Evolutionary conservation across 2,888 invertebrate species (phyloP), one percentile per base, ranked within the genome.

Genomic region (Epicampocera succincta): DNA sequence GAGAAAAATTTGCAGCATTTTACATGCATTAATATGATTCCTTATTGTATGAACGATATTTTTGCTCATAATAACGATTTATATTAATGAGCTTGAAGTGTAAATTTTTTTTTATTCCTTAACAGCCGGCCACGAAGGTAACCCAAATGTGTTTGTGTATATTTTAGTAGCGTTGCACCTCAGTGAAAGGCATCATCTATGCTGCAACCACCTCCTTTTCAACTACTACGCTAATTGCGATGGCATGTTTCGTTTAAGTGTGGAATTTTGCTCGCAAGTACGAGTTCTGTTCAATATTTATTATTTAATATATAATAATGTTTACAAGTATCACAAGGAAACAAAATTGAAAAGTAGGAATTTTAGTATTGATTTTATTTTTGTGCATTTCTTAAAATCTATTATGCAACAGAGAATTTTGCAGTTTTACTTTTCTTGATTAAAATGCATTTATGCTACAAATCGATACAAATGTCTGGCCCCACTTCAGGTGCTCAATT

Each of bases 61-160:
- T 81, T 61, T 77, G 65, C 82, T 84, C 84, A 84, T 85, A 85
- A 84, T 85, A 84, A 85, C 85, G 84, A 85, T 85, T 85, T 85
- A 85, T 85, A 84, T 84, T 85, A 85, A 85, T 85, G 85, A 85
- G 85, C 85, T 84, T 84, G 61, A 84, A 84, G 84, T 84, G 33
- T 76, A 81, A 80, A 68, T 38, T 65, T 61, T 40, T 61, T 74
- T 46, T 33, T 44, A 25, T 13, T 46, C 21, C 46, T 56, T 58
- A 48, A 54, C 75, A 50, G 29, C 15, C 11, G 29, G n/a, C 8
- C 19, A 42, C 5, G 19, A 46, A 50, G 15, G 29, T 21, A 65
- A 56, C 3, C 40, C 15, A 50, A 40, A 58, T 52, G 25, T 60
- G 58, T 48, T 46, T 19, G 13, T 77, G 29, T 54, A 17, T 33